Base-by-base conservation (phyloP, 2,797 vertebrate genomes). In the Neopelma chrysocephalum region DNA sequence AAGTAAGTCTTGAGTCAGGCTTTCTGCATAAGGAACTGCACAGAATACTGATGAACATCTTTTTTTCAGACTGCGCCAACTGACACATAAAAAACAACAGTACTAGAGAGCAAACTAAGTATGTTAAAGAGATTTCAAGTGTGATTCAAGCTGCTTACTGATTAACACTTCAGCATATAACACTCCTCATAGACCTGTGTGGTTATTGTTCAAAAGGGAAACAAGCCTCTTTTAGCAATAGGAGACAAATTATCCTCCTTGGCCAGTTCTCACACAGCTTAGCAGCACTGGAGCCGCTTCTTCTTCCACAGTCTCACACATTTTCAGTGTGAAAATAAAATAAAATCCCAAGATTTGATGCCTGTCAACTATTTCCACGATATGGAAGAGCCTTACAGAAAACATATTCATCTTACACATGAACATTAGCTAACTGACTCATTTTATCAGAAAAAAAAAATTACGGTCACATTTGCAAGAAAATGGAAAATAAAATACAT, bases 41-140 rank as follows among this genome's bases (percentile, higher is more conserved):
- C 68, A 53, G 97, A 95, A 98, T 98, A 97, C 97, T 97, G 97
- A 98, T 97, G 96, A 97, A 94, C 89, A 93, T 92, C 92, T 97
- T 97, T 93, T 97, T 97, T 97, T 97, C 95, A 97, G 87, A 93
- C 58, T 86, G 90, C 34, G 89, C 96, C 97, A 98, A 95, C 6
- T 71, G 96, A 97, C 92, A 97, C 93, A 96, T 91, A 94, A 97
- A 65, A 98, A 97, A 72, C 95, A 96, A 94, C 91, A 89, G 92
- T 79, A 68, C 71, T 77, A 94, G 95, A 97, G 84, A 97, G 92
- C 87, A 97, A 98, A 98, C 77, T 90, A 97, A 96, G 96, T 93
- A 85, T 91, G 96, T 96, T 94, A 94, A 97, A 97, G 87, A 97
- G 96, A 96, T 96, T 97, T 94, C 90, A 96, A 97, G 96, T 95